These are phyloP conservation scores for Pipistrellus kuhlii DNA, from an alignment of 2,797 vertebrate genomes.

Conservation along the genomic window DNA sequence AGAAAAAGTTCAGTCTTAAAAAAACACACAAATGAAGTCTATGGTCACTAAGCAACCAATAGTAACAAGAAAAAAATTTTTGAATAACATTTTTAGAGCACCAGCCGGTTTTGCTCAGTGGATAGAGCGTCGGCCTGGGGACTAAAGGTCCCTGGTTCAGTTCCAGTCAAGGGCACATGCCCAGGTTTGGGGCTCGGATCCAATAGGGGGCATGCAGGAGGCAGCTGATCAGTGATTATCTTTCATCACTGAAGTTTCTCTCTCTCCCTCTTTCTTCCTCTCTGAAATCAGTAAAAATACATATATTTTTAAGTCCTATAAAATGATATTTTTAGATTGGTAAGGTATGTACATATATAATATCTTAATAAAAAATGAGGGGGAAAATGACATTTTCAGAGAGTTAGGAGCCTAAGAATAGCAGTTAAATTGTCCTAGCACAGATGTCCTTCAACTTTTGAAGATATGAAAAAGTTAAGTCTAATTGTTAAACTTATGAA, in stretches of 20 bases:
- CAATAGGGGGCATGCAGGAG: no score
- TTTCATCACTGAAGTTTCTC: no score
- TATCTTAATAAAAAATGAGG: no score
- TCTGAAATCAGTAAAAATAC: no score
- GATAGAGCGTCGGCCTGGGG: no score
- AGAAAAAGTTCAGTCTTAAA: background rate
- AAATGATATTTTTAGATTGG: slow-evolving; percentile 37
- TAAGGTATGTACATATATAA: no score
- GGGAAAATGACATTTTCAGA: slow-evolving; percentile 21
- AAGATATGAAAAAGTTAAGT: slow-evolving; percentile 33
- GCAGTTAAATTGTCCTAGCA: slow-evolving; percentile 1
- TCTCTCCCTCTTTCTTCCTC: no score
- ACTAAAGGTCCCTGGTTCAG: no score
- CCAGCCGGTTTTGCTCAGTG: no score
- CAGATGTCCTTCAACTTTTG: background rate
- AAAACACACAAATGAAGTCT: background rate
- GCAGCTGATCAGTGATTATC: no score
- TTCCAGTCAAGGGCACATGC: no score
- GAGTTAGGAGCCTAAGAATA: background rate
- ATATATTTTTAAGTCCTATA: background rate
- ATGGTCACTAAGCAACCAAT: slow-evolving; percentile 37
- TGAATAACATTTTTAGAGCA: slow-evolving; percentile 22
- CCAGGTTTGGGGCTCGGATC: no score
- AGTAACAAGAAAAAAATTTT: slow-evolving; percentile 12
- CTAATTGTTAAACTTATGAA: background rate